Evolutionary conservation across 2,888 invertebrate genomes (phyloP), one percentile per base, ranked within the genome.

Genomic region (Leucophora obtusa): DNA sequence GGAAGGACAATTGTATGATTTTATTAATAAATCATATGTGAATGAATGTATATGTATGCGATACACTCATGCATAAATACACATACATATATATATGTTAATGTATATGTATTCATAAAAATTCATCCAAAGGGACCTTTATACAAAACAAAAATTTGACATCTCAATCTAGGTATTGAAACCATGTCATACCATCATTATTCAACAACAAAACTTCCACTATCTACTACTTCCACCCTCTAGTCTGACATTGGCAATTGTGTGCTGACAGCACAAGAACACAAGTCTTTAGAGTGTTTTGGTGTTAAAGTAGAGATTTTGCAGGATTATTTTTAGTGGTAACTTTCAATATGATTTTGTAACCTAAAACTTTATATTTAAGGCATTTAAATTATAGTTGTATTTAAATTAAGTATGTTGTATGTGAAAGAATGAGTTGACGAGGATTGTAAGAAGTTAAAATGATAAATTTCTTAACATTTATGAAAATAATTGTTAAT

Each of bases 1-100:
- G 58, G 66, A 71, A 60, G 65, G 59, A 71, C 71, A 66, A 71
- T 71, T 38, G 75, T 62, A 71, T 75, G 70, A 66, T 75, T 84
- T 87, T 84, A 86, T 85, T 84, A 85, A 86, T 86, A 86, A 86
- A 85, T 85, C 86, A 86, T 85, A 82, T 82, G 82, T 24, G 33
- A 18, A 47, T 24, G 33, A 18, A 47, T 71, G 72, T 83, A 82
- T 77, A 28, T n/a, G 24, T 47, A n/a, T 47, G n/a, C 5, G 2
- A 82, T 82, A 80, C 79, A 83, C 80, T 28, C n/a, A 38, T 18
- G 2, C 51, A 18, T n/a, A 66, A n/a, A 60, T 4, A 53, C 38
- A 54, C 21, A 73, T n/a, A n/a, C 33, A 60, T 50, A 38, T 50
- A 47, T n/a, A n/a, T n/a, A n/a, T n/a, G n/a, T n/a, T n/a, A n/a